Base-by-base conservation (phyloP, 2,888 invertebrate genomes). In the Oligia latruncula region DNA sequence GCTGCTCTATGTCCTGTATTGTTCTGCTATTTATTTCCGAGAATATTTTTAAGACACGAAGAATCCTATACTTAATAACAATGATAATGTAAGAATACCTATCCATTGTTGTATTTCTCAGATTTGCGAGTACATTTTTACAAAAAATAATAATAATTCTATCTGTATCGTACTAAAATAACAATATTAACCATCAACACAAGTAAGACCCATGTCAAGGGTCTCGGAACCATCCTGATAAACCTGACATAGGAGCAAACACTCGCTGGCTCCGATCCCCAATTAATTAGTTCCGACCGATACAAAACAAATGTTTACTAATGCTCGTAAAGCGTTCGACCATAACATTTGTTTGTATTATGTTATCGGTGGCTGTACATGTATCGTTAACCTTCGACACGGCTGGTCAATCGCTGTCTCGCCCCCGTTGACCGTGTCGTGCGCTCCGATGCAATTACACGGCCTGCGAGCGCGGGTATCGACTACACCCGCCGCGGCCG, bases 351-450 rank as follows among this genome's bases (percentile, higher is more conserved):
- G 92, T 93, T 93, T 93, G 90, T 88, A 91, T 90, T 91, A 90
- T 92, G 89, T 88, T 89, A 88, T 88, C 88, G 83, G 67, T 81
- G 82, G 71, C 68, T 83, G 74, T 83, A 79, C 13, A 86, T 87
- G 82, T 92, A 91, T 88, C 87, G 89, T 92, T 94, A 94, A 95
- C 95, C 95, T 95, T 94, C 92, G 94, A 94, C 94, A 94, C 93
- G 91, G 85, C 92, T 91, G 93, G 94, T 93, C 95, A 93, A 90
- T 87, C 92, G 90, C 89, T 91, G 92, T 92, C 91, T 90, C 90
- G 87, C 87, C 87, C 83, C 79, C 60, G 46, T 55, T 85, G 82
- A 81, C 65, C 76, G 85, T 84, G 91, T 92, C 90, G 90, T 88
- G 86, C 89, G 90, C 84, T 91, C 90, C 91, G 90, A 91, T 92